Evolutionary conservation across 2,888 invertebrate species (phyloP).

Genomic region (Cryptocheilus praepositus): DNA sequence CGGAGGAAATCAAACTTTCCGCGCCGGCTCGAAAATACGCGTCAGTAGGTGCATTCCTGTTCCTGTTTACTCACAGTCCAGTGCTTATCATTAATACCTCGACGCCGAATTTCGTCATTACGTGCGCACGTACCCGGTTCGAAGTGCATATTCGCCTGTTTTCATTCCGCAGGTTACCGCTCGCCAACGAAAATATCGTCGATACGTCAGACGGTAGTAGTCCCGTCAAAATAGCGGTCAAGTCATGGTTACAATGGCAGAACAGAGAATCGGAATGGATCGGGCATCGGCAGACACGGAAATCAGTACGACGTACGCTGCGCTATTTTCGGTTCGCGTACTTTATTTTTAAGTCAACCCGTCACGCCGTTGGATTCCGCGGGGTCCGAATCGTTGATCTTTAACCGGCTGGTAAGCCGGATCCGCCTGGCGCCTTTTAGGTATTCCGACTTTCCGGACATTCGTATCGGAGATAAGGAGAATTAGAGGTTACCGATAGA

Average conservation of each 20-base stretch:
- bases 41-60: background rate
- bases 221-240: constrained; percentile 34
- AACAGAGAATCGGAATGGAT: constrained; percentile 1
- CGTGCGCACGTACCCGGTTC: too few relatives aligned
- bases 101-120: background rate
- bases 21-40: background rate
- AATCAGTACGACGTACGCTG: constrained; percentile 27
- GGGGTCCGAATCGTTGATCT: constrained; percentile 27
- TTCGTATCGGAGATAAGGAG: constrained; percentile 14
- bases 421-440: background rate
- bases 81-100: background rate
- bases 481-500: background rate
- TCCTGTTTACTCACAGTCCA: constrained; percentile 5
- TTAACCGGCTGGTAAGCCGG: constrained; percentile 5
- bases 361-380: constrained; percentile 37
- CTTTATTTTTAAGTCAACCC: constrained; percentile 37
- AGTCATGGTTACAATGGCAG: constrained; percentile 19
- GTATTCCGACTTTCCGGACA: constrained; percentile 13
- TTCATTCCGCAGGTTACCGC: background rate
- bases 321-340: constrained; percentile 34
- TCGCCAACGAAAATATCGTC: constrained; percentile 29
- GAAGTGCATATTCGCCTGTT: too few relatives aligned
- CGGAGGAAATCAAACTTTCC: constrained; percentile 7
- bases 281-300: constrained; percentile 30
- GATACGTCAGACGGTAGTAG: constrained; percentile 20